Percentiles rank a stretch among this genome's conserved stretches.
Evolutionary conservation across 2,797 vertebrate genomes (phyloP).

Genomic region (Takifugu rubripes): DNA sequence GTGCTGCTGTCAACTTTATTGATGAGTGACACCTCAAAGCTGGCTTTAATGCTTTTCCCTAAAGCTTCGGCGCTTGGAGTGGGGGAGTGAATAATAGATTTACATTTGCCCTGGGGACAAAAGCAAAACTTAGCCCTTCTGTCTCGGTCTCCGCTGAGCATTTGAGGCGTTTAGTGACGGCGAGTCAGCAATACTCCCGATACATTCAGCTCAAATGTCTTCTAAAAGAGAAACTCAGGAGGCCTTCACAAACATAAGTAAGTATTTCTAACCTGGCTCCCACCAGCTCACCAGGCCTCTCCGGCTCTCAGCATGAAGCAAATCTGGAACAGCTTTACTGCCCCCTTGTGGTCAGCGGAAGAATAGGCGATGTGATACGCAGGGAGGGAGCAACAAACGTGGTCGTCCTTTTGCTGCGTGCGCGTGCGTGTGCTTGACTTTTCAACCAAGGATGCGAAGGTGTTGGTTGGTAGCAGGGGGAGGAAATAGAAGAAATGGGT

Average conservation of each 20-base stretch:
- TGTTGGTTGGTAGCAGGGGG: slow-evolving; percentile 65
- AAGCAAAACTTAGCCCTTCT: no score
- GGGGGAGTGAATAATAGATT: not conserved
- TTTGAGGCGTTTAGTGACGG: no score
- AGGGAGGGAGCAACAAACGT: slow-evolving; percentile 6
- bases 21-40: slow-evolving; percentile 11
- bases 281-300: slow-evolving; percentile 8
- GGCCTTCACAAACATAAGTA: slow-evolving; percentile 21
- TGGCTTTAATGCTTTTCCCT: not conserved
- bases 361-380: not conserved
- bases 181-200: no score
- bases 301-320: not conserved
- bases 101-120: not conserved
- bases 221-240: slow-evolving; percentile 2
- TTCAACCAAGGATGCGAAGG: slow-evolving; percentile 51
- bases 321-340: slow-evolving; percentile 50
- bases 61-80: not conserved
- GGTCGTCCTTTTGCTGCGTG: slow-evolving; percentile 11
- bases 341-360: slow-evolving; percentile 43
- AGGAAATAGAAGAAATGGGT: slow-evolving; percentile 40
- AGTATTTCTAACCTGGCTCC: slow-evolving; percentile 27
- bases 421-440: slow-evolving; percentile 13
- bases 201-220: no score
- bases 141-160: no score
- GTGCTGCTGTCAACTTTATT: slow-evolving; percentile 5